Evolutionary conservation across 2,888 invertebrate genomes (phyloP), one percentile per base, ranked within the genome.

Genomic region (Spilarctia lutea): DNA sequence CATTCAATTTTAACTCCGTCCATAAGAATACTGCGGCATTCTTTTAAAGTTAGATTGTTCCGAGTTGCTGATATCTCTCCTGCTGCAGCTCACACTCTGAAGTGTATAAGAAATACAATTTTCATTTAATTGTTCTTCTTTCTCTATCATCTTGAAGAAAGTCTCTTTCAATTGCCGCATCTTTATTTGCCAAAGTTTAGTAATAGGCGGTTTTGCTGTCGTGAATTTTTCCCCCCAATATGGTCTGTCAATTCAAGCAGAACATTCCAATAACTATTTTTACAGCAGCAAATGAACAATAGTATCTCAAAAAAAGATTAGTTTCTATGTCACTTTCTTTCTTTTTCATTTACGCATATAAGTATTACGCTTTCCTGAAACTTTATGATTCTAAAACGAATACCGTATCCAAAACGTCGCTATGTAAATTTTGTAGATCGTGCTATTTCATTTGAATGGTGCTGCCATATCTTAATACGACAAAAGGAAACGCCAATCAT

Each of bases 401-500:
- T 18, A 63, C 30, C 13, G 16, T 63, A 30, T 63, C 8, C 10
- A 11, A n/a, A n/a, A 52, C 20, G 24, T 52, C 52, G 1, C 24
- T 24, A n/a, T 11, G n/a, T 42, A 20, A 39, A 39, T 39, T 39
- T 35, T 39, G 33, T 48, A 4, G 30, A 20, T 48, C 20, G 33
- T 45, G 18, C 20, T 65, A 24, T 65, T 48, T 52, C 24, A 30
- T 60, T 52, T 11, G 48, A 4, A n/a, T 30, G 65, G 33, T 65
- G 20, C 20, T 4, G 7, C 33, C 16, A 45, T 68, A 24, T 39
- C 45, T 10, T 68, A 33, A 67, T 11, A 60, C 20, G 10, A n/a
- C 30, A n/a, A 48, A 33, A 68, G 73, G 68, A 68, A 68, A 63
- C 18, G 63, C 2, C 73, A 68, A 73, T 73, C 73, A 73, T n/a